A percentile compares a stretch with the other conserved stretches of the same genome.
Evolutionary conservation across 2,888 invertebrate genomes (phyloP).

Genomic region (Trilocha varians): DNA sequence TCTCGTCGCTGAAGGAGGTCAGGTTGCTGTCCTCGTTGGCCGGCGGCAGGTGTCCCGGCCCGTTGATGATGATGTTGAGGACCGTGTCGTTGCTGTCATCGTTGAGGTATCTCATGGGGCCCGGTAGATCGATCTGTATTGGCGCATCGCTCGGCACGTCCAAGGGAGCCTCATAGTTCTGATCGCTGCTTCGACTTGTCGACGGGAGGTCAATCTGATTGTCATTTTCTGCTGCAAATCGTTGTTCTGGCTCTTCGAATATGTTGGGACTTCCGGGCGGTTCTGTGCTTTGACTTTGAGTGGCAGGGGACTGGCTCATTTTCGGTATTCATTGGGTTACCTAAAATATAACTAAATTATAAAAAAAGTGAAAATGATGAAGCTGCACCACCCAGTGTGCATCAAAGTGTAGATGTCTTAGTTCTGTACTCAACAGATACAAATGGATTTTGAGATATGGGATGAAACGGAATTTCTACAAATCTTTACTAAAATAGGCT

Average conservation of each 20-base stretch:
- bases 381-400: too few species aligned
- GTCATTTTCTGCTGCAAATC: background rate
- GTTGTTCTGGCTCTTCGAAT: slow-evolving; percentile 4
- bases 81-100: slow-evolving; percentile 1
- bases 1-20: background rate
- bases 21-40: background rate
- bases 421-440: too few species aligned
- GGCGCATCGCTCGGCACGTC: background rate
- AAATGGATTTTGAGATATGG: too few species aligned
- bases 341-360: too few species aligned
- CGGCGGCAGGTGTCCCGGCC: background rate
- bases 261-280: slow-evolving; percentile 23
- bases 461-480: too few species aligned
- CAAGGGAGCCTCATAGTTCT: background rate
- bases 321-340: slow-evolving; percentile 7
- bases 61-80: background rate
- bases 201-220: background rate
- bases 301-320: slow-evolving; percentile 12
- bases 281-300: slow-evolving; percentile 20
- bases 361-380: too few species aligned
- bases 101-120: background rate
- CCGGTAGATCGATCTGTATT: background rate
- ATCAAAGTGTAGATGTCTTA: too few species aligned
- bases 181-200: background rate
- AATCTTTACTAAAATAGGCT: too few species aligned